Conservation (phyloP, 2,113 vertebrate species). For the Daboia siamensis region DNA sequence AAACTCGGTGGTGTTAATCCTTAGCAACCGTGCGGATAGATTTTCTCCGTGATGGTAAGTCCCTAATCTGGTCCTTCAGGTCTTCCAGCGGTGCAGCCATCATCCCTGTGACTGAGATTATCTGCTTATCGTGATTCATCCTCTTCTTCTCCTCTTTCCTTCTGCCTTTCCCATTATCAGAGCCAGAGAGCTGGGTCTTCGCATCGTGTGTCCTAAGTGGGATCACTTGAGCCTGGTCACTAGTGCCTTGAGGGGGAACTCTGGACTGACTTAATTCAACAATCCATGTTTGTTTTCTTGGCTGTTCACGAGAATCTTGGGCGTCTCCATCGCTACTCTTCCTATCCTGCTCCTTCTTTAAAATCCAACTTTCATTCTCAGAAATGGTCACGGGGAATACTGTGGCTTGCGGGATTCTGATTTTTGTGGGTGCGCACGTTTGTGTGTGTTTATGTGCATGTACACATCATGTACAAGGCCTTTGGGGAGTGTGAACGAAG, state of each 20-base stretch:
- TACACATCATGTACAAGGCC: too few relatives aligned
- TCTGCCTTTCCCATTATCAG: neutral
- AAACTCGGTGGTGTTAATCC: too few relatives aligned
- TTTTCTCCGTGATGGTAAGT: neutral
- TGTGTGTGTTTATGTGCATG: too few relatives aligned
- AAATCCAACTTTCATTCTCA: neutral
- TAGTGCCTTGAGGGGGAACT: neutral
- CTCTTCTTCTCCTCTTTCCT: neutral
- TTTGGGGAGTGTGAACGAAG: neutral
- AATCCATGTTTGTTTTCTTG: neutral
- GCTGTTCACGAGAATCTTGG: neutral
- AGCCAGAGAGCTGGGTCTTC: neutral
- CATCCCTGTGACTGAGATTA: neutral
- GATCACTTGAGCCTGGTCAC: neutral
- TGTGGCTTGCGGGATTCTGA: neutral
- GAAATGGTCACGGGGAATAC: neutral
- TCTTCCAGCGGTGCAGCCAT: too few relatives aligned
- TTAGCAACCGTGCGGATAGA: neutral
- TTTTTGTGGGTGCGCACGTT: neutral
- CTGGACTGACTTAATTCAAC: neutral
- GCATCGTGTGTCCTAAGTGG: neutral
- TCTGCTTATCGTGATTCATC: neutral
- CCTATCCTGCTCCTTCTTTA: neutral
- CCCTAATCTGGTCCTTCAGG: neutral
- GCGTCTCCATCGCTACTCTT: rapidly evolving